Conservation (phyloP, 2,113 vertebrate species). For the Eulemur macaco region DNA sequence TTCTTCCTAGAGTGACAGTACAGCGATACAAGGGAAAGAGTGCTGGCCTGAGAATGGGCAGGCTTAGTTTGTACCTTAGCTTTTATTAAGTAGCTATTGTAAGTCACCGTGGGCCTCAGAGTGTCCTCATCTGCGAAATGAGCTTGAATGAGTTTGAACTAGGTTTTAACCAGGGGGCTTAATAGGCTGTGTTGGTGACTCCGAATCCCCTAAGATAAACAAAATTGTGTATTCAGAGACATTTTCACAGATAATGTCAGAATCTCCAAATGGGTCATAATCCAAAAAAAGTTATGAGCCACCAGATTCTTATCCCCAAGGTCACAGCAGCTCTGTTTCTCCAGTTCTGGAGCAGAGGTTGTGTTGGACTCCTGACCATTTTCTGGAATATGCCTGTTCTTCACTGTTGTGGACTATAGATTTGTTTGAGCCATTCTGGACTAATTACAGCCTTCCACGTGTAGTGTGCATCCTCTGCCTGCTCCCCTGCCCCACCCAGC, state of each 20-base stretch:
- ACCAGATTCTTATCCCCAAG: background rate
- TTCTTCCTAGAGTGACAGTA: background rate
- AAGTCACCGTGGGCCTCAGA: background rate
- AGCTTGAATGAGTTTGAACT: background rate
- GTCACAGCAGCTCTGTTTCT: background rate
- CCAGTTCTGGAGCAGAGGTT: background rate
- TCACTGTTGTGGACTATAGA: background rate
- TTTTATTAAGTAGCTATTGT: background rate
- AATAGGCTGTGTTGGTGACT: background rate
- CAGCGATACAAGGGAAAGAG: background rate
- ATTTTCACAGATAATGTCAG: background rate
- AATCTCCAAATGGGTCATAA: background rate
- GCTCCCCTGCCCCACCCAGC: background rate
- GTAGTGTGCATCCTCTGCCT: accelerated
- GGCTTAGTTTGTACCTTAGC: background rate
- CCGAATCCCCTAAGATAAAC: background rate
- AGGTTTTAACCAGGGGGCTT: background rate
- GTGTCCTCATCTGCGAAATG: background rate
- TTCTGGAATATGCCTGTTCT: background rate
- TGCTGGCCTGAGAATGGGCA: background rate
- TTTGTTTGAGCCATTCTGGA: background rate
- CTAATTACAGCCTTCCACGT: background rate
- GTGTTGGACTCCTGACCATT: background rate
- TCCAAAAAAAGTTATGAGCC: background rate
- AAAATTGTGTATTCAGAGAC: background rate